Conservation (phyloP, 1,140 invertebrate species). For the Proctacanthus coquilletti region DNA sequence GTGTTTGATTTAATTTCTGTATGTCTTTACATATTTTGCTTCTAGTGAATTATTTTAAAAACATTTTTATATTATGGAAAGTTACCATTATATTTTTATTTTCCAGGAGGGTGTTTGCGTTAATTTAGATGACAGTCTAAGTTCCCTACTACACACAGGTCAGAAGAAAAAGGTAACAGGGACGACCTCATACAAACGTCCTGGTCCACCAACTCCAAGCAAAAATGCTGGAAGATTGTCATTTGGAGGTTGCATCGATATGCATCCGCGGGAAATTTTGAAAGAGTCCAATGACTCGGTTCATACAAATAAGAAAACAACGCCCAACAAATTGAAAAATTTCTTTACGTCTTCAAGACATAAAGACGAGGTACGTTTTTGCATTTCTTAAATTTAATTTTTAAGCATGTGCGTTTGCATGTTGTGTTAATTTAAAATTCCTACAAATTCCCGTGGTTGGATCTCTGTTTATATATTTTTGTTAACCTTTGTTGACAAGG, state of each 20-base stretch:
- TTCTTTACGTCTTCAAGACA: constrained; percentile 17
- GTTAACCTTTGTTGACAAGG: too few species aligned
- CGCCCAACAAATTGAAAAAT: constrained; percentile 21
- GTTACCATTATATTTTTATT: constrained; percentile 8
- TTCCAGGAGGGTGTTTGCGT: constrained; percentile 35
- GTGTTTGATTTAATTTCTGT: constrained; percentile 4
- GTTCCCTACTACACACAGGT: constrained; percentile 37
- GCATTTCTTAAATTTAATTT: neutral
- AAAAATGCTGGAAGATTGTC: constrained; percentile 61
- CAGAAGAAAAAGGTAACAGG: constrained; percentile 37
- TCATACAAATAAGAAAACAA: constrained; percentile 12
- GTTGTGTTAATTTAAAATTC: neutral
- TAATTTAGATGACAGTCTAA: constrained; percentile 42
- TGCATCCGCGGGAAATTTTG: constrained; percentile 16
- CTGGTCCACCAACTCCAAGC: constrained; percentile 67
- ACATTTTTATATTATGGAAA: neutral
- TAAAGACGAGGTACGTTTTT: constrained; percentile 12
- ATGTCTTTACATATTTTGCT: constrained; percentile 1
- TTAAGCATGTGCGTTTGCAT: neutral
- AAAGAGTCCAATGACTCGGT: constrained; percentile 15
- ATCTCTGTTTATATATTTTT: neutral
- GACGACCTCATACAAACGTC: constrained; percentile 59
- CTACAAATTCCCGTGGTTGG: neutral
- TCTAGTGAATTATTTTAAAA: neutral
- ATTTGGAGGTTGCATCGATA: constrained; percentile 32